Percentiles rank a stretch among this genome's conserved stretches.
Evolutionary conservation across 2,888 invertebrate genomes (phyloP).

Genomic region (Craniophora ligustri): DNA sequence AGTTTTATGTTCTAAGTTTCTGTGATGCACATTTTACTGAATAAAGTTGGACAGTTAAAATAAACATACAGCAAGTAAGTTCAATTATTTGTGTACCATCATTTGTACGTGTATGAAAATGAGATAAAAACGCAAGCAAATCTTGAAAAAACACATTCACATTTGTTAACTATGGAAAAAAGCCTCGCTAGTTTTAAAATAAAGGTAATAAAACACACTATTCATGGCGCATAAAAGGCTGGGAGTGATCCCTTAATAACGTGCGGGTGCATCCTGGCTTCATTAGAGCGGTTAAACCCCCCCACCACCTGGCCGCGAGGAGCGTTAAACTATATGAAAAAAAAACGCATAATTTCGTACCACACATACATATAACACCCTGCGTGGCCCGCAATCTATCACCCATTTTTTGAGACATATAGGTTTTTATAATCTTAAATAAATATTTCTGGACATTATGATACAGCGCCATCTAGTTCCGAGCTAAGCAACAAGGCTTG

Average conservation of each 20-base stretch:
- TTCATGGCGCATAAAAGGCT: slow-evolving; percentile 66
- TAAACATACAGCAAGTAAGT: not conserved
- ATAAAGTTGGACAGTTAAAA: not conserved
- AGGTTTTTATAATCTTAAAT: too few relatives aligned
- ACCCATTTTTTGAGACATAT: slow-evolving; percentile 1
- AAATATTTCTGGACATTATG: too few relatives aligned
- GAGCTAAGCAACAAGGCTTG: too few relatives aligned
- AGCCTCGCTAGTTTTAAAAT: slow-evolving; percentile 61
- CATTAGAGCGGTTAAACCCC: slow-evolving; percentile 66
- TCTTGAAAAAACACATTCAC: slow-evolving; percentile 24
- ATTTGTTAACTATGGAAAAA: slow-evolving; percentile 47
- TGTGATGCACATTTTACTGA: not conserved
- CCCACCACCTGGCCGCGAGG: slow-evolving; percentile 51
- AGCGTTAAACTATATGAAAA: slow-evolving; percentile 63
- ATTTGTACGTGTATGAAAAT: too few relatives aligned
- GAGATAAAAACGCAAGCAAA: not conserved
- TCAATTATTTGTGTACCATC: too few relatives aligned
- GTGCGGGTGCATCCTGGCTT: slow-evolving; percentile 71
- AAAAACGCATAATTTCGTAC: slow-evolving; percentile 55
- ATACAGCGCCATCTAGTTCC: too few relatives aligned
- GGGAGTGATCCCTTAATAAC: slow-evolving; percentile 75
- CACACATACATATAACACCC: slow-evolving; percentile 10
- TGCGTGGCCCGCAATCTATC: slow-evolving; percentile 21
- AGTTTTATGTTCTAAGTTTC: not conserved
- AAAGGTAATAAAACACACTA: slow-evolving; percentile 72